A percentile compares a stretch with the other conserved stretches of the same genome.
These are phyloP conservation scores for Stratiolaelaps scimitus DNA, from an alignment of 1,140 invertebrate species.

Conservation along the genomic window DNA sequence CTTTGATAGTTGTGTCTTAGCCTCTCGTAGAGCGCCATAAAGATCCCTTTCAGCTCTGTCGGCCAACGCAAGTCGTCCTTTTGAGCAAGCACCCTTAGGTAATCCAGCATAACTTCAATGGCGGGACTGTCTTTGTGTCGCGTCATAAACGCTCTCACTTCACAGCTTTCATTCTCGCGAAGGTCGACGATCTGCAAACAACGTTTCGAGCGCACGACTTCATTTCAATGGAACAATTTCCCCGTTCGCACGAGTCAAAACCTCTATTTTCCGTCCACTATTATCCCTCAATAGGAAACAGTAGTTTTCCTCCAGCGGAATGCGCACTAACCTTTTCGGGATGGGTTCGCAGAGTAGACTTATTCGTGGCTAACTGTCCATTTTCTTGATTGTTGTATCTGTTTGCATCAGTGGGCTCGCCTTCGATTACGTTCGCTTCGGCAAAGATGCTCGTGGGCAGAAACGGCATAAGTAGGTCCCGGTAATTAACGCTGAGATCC, in stretches of 20 bases:
- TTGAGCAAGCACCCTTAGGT: neutral
- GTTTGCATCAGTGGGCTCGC: neutral
- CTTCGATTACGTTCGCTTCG: neutral
- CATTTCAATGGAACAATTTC: too few relatives aligned
- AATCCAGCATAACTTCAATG: constrained; percentile 13
- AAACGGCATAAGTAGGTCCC: neutral
- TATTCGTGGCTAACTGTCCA: too few relatives aligned
- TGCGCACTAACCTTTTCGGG: too few relatives aligned
- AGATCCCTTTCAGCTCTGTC: constrained; percentile 5
- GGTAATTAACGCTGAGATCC: constrained; percentile 9
- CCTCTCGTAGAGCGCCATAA: constrained; percentile 9
- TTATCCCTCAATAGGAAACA: too few relatives aligned
- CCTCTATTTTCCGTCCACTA: too few relatives aligned
- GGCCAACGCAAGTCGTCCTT: constrained; percentile 14
- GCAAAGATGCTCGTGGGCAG: constrained; percentile 7
- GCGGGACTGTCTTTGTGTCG: neutral
- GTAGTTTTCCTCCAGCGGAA: too few relatives aligned
- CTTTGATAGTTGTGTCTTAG: constrained; percentile 10
- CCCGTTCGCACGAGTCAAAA: too few relatives aligned
- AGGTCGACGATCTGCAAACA: neutral
- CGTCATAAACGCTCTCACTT: neutral
- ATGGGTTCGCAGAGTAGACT: too few relatives aligned
- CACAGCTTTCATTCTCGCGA: neutral
- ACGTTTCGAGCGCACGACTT: too few relatives aligned
- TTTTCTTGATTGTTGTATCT: too few relatives aligned